Percentiles rank a stretch among this genome's conserved stretches.
These are phyloP conservation scores for Noctua janthina DNA, from an alignment of 2,888 invertebrate genomes.

Conservation along the genomic window DNA sequence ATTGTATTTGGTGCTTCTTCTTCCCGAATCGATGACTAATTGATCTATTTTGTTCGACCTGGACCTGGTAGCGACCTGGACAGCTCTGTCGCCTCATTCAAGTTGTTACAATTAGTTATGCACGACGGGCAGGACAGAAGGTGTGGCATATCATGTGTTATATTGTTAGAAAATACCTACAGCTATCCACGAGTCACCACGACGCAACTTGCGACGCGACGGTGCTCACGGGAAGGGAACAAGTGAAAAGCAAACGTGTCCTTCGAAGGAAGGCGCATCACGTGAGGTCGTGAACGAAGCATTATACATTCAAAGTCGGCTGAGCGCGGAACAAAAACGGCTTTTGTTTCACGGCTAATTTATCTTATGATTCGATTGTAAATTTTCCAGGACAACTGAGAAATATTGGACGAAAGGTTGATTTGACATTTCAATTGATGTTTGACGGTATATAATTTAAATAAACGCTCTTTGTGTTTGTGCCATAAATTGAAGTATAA, in stretches of 20 bases:
- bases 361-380: slow-evolving; percentile 46
- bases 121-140: too few species aligned
- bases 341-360: slow-evolving; percentile 50
- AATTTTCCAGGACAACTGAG: slow-evolving; percentile 12
- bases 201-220: too few species aligned
- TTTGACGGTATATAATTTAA: neutral
- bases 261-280: neutral
- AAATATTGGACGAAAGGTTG: slow-evolving; percentile 31
- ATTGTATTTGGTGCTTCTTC: too few species aligned
- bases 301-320: slow-evolving; percentile 20
- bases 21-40: too few species aligned
- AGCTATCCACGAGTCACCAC: neutral
- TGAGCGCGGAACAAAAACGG: slow-evolving; percentile 28
- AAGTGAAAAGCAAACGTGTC: neutral
- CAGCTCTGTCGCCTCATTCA: too few species aligned
- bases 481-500: neutral
- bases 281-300: neutral
- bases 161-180: neutral
- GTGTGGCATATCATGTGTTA: too few species aligned
- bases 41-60: neutral
- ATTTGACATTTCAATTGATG: slow-evolving; percentile 35
- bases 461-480: neutral
- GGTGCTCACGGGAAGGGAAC: neutral
- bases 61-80: neutral
- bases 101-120: too few species aligned